Percentiles rank a stretch among this genome's conserved stretches.
These are phyloP conservation scores for Rhinophrynus dorsalis DNA, from an alignment of 2,797 vertebrate species.

Conservation along the genomic window DNA sequence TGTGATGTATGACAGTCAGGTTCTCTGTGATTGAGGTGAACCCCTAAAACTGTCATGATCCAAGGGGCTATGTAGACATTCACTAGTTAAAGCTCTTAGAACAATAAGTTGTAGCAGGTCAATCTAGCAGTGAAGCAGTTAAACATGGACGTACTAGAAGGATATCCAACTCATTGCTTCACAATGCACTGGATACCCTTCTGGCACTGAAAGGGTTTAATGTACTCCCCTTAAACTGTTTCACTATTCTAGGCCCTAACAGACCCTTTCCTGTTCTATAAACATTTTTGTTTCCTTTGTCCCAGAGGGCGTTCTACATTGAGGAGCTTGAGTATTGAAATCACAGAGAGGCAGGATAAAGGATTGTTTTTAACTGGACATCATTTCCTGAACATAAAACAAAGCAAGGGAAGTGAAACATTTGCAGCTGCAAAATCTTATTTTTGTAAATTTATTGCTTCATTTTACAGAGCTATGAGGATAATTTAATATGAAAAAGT, in stretches of 20 bases:
- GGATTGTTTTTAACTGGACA: constrained; percentile 42
- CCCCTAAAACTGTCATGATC: too few relatives aligned
- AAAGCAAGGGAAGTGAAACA: constrained; percentile 46
- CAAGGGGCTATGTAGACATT: too few relatives aligned
- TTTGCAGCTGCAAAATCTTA: constrained; percentile 33
- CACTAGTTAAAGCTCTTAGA: too few relatives aligned
- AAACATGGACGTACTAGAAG: too few relatives aligned
- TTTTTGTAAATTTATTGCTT: too few relatives aligned
- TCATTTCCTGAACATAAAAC: constrained; percentile 49
- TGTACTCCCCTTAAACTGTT: not conserved
- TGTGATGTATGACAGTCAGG: too few relatives aligned
- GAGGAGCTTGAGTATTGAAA: constrained; percentile 39
- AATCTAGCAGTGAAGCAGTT: too few relatives aligned
- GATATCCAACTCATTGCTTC: too few relatives aligned
- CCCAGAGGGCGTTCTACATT: constrained; percentile 43
- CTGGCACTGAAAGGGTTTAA: constrained; percentile 30
- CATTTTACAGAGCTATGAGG: not conserved
- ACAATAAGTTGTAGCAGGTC: too few relatives aligned
- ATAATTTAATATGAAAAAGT: not conserved
- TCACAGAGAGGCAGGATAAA: constrained; percentile 37
- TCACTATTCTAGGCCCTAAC: constrained; percentile 15
- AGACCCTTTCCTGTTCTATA: constrained; percentile 47
- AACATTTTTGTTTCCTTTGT: constrained; percentile 42
- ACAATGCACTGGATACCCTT: too few relatives aligned
- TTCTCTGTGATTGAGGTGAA: too few relatives aligned